A percentile compares a stretch with the other conserved stretches of the same genome.
phyloP scores from a whole-genome alignment of 1,140 invertebrate species.

The Prorops nasuta region DNA sequence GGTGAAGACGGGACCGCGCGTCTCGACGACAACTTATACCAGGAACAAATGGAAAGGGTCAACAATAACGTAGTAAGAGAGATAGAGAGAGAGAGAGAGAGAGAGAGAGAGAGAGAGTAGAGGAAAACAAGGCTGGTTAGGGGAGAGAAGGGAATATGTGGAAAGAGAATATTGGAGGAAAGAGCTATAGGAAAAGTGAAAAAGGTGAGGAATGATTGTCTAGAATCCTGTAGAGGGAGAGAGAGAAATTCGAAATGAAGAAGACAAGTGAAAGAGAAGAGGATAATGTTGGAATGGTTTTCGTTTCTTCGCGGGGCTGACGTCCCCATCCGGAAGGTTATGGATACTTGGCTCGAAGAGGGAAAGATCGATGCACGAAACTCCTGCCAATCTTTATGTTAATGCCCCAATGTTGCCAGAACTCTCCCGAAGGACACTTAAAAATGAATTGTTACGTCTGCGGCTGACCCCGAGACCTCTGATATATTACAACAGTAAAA shows the following conservation, averaged over 20 bases:
- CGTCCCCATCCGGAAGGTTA: constrained; percentile 30
- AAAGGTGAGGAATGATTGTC: too few species aligned
- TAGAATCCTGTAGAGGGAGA: constrained; percentile 9
- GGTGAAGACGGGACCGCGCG: too few species aligned
- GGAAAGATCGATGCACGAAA: constrained; percentile 54
- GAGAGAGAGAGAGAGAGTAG: neutral
- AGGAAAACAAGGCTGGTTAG: neutral
- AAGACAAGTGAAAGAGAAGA: constrained; percentile 18
- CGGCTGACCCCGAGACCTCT: constrained; percentile 53
- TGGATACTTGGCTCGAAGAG: constrained; percentile 38
- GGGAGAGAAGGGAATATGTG: neutral
- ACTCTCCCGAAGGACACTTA: constrained; percentile 49
- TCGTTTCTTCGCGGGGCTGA: constrained; percentile 25
- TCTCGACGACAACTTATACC: too few species aligned
- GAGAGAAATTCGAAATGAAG: constrained; percentile 5
- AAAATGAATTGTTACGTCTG: constrained; percentile 60
- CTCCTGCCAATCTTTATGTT: constrained; percentile 57
- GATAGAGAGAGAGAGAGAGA: neutral
- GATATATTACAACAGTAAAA: too few species aligned
- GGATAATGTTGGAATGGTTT: constrained; percentile 2
- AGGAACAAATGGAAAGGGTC: neutral
- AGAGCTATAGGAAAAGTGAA: too few species aligned
- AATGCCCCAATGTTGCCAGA: constrained; percentile 34
- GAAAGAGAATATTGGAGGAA: neutral
- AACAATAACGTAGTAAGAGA: neutral